Conservation (phyloP, 2,888 invertebrate species). For the Cotesia congregata region DNA sequence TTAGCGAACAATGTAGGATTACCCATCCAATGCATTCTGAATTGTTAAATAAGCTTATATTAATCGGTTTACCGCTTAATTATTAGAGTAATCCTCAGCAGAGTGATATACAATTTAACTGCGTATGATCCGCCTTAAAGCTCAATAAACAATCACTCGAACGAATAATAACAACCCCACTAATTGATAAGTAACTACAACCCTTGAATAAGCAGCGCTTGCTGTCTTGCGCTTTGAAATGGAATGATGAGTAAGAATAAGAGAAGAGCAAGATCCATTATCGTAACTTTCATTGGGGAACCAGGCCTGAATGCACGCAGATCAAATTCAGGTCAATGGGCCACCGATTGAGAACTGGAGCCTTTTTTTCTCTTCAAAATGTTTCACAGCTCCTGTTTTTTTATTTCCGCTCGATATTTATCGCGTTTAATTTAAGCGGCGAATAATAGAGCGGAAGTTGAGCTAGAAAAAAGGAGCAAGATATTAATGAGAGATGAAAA, state of each 20-base stretch:
- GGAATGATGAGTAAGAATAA: neutral
- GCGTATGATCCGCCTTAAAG: neutral
- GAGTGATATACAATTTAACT: neutral
- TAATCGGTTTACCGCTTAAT: neutral
- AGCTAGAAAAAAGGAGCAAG: neutral
- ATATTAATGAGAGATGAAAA: neutral
- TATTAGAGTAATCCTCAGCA: neutral
- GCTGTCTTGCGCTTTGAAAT: neutral
- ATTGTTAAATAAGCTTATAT: neutral
- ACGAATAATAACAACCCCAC: neutral
- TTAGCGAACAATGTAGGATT: no score
- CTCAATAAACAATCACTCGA: neutral
- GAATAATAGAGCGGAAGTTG: neutral
- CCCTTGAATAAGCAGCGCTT: neutral
- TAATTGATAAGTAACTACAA: neutral
- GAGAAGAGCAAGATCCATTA: conserved; percentile 31
- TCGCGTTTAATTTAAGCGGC: neutral
- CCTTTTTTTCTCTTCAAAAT: neutral
- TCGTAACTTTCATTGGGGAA: conserved; percentile 36
- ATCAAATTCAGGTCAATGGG: conserved; percentile 22
- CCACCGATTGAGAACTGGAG: neutral
- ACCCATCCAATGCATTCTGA: neutral
- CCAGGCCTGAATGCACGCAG: conserved; percentile 32
- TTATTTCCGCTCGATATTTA: neutral
- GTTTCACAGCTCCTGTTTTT: neutral